These are phyloP conservation scores for Drosophila affinis DNA, from an alignment of 2,888 invertebrate species.

Conservation along the genomic window DNA sequence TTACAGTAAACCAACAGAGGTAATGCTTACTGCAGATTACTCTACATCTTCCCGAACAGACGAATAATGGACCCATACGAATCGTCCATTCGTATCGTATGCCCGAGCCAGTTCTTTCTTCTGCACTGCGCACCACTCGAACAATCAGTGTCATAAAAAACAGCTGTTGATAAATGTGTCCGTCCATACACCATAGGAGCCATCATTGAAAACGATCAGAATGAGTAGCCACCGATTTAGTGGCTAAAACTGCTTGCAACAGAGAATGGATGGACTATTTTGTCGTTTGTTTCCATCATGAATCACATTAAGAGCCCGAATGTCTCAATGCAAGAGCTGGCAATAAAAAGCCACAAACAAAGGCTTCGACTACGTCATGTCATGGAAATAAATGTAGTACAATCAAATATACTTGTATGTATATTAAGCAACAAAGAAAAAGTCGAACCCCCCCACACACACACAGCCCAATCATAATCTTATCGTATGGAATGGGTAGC, in stretches of 20 bases:
- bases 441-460: neutral
- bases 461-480: constrained; percentile 25
- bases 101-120: neutral
- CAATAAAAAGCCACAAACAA: neutral
- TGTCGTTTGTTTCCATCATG: neutral
- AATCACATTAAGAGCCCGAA: neutral
- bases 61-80: neutral
- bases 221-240: neutral
- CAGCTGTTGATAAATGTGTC: neutral
- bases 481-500: constrained; percentile 16
- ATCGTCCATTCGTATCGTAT: too few relatives aligned
- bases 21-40: too few relatives aligned
- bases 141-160: neutral
- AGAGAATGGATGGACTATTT: neutral
- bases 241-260: neutral
- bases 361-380: neutral
- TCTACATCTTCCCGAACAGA: neutral
- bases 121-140: neutral
- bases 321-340: neutral
- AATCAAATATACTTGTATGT: neutral
- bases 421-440: constrained; percentile 36
- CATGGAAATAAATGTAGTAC: neutral
- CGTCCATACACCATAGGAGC: neutral
- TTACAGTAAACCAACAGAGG: too few relatives aligned
- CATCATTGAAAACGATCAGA: neutral